A percentile compares a stretch with the other conserved stretches of the same genome.
These are phyloP conservation scores for Dasyornis broadbenti DNA, from an alignment of 2,113 vertebrate species.

Conservation along the genomic window DNA sequence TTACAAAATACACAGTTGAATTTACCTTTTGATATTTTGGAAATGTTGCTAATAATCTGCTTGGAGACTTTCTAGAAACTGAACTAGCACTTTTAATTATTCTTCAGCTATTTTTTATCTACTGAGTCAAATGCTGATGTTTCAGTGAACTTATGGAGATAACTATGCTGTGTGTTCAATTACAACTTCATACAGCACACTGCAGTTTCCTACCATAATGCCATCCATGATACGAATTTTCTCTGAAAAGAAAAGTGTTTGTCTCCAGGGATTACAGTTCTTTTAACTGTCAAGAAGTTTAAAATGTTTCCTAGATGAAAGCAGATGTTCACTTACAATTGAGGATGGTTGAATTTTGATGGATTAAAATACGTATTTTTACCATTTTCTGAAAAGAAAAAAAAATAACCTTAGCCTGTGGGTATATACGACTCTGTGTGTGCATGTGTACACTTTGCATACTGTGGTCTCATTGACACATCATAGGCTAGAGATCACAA, in stretches of 20 bases:
- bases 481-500: not conserved
- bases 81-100: not conserved
- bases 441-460: not conserved
- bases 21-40: not conserved
- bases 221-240: slow-evolving; percentile 20
- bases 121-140: not conserved
- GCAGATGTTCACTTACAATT: slow-evolving; percentile 51
- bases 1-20: not conserved
- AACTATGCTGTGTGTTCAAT: slow-evolving; percentile 15
- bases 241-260: slow-evolving; percentile 60
- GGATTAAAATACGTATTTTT: slow-evolving; percentile 8
- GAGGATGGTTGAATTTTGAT: slow-evolving; percentile 32
- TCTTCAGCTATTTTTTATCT: not conserved
- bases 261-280: slow-evolving; percentile 45
- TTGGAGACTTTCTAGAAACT: not conserved
- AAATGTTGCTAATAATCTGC: not conserved
- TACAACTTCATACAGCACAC: not conserved
- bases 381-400: not conserved
- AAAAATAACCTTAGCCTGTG: not conserved
- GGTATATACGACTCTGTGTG: not conserved
- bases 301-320: slow-evolving; percentile 52
- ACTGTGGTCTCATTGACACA: not conserved
- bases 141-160: not conserved
- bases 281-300: slow-evolving; percentile 69
- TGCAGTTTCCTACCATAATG: slow-evolving; percentile 11